Base-by-base conservation (phyloP, 2,797 vertebrate species). In the Gambelia wislizenii region DNA sequence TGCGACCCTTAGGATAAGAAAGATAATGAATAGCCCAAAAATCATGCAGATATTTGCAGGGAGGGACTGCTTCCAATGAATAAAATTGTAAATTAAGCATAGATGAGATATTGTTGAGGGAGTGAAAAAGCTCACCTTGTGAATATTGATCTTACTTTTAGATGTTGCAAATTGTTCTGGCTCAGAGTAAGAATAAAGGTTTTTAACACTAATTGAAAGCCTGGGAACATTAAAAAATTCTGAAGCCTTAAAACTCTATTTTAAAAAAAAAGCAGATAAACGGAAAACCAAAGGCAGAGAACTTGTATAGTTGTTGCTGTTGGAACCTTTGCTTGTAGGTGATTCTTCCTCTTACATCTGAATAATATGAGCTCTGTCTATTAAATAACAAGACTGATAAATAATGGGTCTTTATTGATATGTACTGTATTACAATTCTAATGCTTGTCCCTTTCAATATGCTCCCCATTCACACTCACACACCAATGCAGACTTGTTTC, bases 151-250 rank as follows among this genome's bases (percentile, higher is more conserved):
- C 72, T 56, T 36, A n/a, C n/a, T 64, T 77, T 61, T 61, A 76
- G 54, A 76, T 61, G 56, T 42, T 76, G 59, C 75, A 76, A 74
- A n/a, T 64, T 86, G 74, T 10, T 86, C 44, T 27, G 64, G 54
- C 54, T 33, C 44, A 76, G 76, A 64, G 74, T 47, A 18, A 77
- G 42, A 86, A 86, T 61, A 76, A 86, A 77, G 30, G 30, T 49
- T 56, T 36, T 85, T 74, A 85, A 52, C 25, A 30, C 69, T 85
- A 85, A 74, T 72, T 86, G 74, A 77, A 86, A 77, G 30, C 54
- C 56, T 74, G 83, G 83, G 83, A 84, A 74, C 83, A 52, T 61
- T 42, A 61, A 77, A 42, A 77, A 61, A 18, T 47, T 14, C 56
- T 76, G 33, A 77, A 77, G 61, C 44, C 39, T 47, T 76, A 18